Base-by-base conservation (phyloP, 23 tunicate genomes). In the Trididemnum clinides region DNA sequence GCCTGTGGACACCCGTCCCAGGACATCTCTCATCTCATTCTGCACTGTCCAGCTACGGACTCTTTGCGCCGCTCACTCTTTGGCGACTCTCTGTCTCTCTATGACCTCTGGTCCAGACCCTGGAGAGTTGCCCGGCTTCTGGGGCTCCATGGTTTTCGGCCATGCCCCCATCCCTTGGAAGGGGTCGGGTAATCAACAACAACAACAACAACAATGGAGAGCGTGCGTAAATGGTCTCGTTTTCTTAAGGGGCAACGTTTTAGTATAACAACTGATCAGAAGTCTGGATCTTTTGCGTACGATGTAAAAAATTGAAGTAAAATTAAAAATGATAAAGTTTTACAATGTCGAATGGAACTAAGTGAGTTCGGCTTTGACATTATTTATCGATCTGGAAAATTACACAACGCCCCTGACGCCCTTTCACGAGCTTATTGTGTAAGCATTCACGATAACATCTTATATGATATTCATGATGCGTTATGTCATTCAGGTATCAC, bases 251-350 rank as follows among this genome's bases (percentile, higher is more conserved):
- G 79, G 51, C 58, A 51, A 33, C 86, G n/a, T 25, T 82, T 82
- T 28, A 38, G 21, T 18, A 19, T 82, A 2, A 30, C 33, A 15
- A 33, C 86, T 32, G 82, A 85, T 39, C 89, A 85, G 28, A 30
- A 29, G 6, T 74, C 82, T 6, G 57, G 76, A 20, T 50, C 89
- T 2, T 85, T 85, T 58, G 77, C 77, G 89, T 35, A 82, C 39
- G 64, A 57, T 51, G 2, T 20, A 33, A 19, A 7, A 31, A 25
- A 59, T 12, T 21, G 33, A 5, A 33, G 73, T 1, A 85, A 85
- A 85, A 76, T 75, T 25, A 85, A 85, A 59, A 85, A 77, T 35
- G 83, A 33, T 1, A 85, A 85, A 57, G 77, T 76, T 33, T 4
- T 31, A 65, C 80, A 15, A 5, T 85, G 89, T 83, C 58, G 89